Conservation (phyloP, 2,888 invertebrate species). For the Dynastes maya region DNA sequence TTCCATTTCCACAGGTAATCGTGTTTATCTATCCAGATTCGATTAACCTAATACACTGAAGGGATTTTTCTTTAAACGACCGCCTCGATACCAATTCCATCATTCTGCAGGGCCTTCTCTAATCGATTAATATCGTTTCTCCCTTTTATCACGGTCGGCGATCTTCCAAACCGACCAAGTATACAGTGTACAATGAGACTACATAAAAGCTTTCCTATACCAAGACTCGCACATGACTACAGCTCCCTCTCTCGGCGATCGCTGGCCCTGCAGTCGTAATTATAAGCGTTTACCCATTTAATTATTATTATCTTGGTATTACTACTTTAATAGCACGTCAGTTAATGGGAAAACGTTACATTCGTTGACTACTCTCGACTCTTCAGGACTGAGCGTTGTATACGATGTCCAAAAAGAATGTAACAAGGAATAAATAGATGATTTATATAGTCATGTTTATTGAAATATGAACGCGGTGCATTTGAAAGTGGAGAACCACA, state of each 20-base stretch:
- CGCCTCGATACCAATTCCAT: too few species aligned
- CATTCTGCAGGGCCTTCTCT: too few species aligned
- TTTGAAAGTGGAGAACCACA: too few species aligned
- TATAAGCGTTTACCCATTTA: slow-evolving; percentile 69
- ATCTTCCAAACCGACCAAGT: too few species aligned
- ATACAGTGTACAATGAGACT: too few species aligned
- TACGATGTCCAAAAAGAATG: slow-evolving; percentile 57
- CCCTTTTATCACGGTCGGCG: too few species aligned
- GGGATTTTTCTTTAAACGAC: too few species aligned
- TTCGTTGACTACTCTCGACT: background rate
- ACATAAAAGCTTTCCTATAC: too few species aligned
- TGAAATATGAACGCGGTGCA: background rate
- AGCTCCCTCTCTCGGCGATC: slow-evolving; percentile 50
- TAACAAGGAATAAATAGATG: slow-evolving; percentile 46
- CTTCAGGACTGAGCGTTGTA: slow-evolving; percentile 24
- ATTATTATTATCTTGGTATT: slow-evolving; percentile 68
- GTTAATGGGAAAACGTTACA: slow-evolving; percentile 65
- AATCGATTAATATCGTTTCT: too few species aligned
- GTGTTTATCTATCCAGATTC: too few species aligned
- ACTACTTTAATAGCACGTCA: slow-evolving; percentile 67
- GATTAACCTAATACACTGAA: too few species aligned
- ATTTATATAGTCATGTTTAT: background rate
- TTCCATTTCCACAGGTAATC: too few species aligned
- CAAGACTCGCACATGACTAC: slow-evolving; percentile 59
- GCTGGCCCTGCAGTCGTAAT: slow-evolving; percentile 63